These are phyloP conservation scores for Florisuga fusca DNA, from an alignment of 2,797 vertebrate genomes.

Conservation along the genomic window DNA sequence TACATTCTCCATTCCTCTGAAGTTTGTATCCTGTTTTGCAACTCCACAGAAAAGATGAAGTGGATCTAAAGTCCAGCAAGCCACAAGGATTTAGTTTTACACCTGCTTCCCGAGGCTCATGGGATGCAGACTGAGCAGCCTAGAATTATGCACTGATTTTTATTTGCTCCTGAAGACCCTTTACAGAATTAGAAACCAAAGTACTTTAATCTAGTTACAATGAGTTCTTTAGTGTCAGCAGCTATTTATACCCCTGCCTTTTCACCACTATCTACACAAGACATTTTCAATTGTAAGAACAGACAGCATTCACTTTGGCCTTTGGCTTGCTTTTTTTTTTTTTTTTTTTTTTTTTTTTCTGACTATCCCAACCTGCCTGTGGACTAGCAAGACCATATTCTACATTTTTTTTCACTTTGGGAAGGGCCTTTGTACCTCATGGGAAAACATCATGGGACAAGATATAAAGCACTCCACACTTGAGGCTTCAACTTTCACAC, in stretches of 20 bases:
- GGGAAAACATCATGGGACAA: neutral
- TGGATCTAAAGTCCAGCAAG: neutral
- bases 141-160: neutral
- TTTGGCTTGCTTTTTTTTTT: neutral
- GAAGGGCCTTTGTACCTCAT: neutral
- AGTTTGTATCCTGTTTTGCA: neutral
- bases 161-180: neutral
- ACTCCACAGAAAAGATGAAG: neutral
- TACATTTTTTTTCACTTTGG: neutral
- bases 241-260: neutral
- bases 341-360: neutral
- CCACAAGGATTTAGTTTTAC: neutral
- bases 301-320: neutral
- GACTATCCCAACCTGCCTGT: neutral
- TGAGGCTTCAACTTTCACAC: neutral
- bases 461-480: neutral
- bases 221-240: neutral
- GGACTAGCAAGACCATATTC: neutral
- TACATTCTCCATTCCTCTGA: neutral
- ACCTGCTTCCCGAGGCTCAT: neutral
- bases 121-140: neutral
- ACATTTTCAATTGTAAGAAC: neutral
- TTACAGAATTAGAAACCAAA: neutral
- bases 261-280: neutral
- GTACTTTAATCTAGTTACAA: neutral